A percentile compares a stretch with the other conserved stretches of the same genome.
These are phyloP conservation scores for Heptranchias perlo DNA, from an alignment of 2,113 vertebrate species.

Conservation along the genomic window DNA sequence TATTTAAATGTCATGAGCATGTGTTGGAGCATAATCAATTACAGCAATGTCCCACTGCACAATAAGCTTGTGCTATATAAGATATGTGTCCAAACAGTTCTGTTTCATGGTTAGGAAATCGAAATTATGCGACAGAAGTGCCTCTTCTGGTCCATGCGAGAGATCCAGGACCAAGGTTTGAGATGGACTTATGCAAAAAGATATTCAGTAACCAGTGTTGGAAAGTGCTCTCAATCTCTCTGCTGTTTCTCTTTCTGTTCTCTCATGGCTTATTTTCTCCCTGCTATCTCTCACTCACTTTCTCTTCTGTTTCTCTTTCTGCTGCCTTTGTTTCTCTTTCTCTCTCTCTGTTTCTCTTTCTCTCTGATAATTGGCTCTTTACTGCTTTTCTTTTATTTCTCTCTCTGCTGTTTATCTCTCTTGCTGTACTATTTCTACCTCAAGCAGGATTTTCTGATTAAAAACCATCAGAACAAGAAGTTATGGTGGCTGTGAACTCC, in stretches of 20 bases:
- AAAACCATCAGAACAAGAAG: neutral
- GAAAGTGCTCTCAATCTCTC: neutral
- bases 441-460: neutral
- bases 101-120: neutral
- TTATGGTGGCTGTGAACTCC: neutral
- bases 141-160: neutral
- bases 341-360: neutral
- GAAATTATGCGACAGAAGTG: neutral
- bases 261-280: neutral
- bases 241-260: neutral
- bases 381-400: neutral
- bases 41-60: neutral
- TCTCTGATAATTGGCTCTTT: neutral
- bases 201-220: neutral
- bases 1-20: neutral
- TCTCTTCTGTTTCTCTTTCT: neutral
- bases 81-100: neutral
- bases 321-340: neutral
- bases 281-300: neutral
- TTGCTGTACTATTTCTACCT: neutral
- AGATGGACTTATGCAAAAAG: neutral
- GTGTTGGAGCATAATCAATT: neutral
- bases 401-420: neutral
- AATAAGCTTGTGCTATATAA: neutral
- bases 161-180: neutral